These are phyloP conservation scores for Manis crassicaudata DNA, from an alignment of 2,797 vertebrate genomes.

Conservation along the genomic window DNA sequence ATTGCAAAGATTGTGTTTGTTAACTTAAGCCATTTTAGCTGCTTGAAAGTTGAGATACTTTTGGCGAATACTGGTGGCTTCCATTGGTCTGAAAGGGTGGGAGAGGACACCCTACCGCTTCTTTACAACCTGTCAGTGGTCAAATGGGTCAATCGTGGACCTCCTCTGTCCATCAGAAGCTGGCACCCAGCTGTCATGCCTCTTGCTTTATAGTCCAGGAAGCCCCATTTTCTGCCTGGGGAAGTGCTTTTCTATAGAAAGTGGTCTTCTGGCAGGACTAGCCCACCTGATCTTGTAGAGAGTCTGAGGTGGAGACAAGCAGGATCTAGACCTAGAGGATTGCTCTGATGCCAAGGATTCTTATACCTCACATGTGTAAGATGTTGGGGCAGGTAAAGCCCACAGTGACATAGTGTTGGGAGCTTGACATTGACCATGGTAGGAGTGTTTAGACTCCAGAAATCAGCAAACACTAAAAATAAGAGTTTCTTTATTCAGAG, in stretches of 20 bases:
- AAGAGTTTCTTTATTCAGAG: neutral
- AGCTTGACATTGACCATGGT: neutral
- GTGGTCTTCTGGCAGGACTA: neutral
- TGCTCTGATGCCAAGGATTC: neutral
- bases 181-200: neutral
- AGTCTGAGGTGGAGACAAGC: neutral
- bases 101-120: accelerated
- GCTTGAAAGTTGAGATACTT: neutral
- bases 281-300: neutral
- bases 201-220: neutral
- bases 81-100: neutral
- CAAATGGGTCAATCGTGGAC: too few species aligned
- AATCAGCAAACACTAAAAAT: neutral
- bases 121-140: neutral
- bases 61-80: neutral
- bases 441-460: neutral
- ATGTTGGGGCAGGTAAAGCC: too few species aligned
- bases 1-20: neutral
- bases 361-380: neutral
- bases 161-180: neutral
- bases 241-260: neutral
- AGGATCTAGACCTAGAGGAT: neutral
- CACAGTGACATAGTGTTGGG: accelerated
- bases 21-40: neutral
- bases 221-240: neutral